Base-by-base conservation (phyloP, 2,888 invertebrate species). In the Coenonympha arcania region DNA sequence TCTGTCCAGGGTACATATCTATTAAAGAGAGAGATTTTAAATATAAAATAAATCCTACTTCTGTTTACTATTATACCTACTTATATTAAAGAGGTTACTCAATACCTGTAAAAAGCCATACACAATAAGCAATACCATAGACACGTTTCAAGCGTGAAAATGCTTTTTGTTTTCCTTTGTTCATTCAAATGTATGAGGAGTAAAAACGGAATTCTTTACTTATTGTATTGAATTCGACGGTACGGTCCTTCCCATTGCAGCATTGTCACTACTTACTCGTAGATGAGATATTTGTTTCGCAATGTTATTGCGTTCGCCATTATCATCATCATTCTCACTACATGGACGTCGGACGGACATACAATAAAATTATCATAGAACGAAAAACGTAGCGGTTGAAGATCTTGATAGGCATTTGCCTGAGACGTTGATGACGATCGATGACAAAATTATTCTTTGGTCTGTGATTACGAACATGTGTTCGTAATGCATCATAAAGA, bases 111-210 rank as follows among this genome's bases (percentile, higher is more conserved):
- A n/a, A 39, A 15, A 9, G 22, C 9, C 24, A 15, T 15, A 24
- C 22, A 39, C 37, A 39, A 22, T 24, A 39, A 15, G 9, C 24
- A 15, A 24, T 39, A 24, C 37, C 22, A 37, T 20, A 37, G 22
- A 37, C 20, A 22, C 20, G 37, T 37, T 22, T 8, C 15, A 39
- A 15, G 22, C 24, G 22, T 39, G 24, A 22, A 24, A 39, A 22
- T 24, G 24, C 39, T 22, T 39, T 15, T 37, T 37, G 37, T 37
- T 15, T 13, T 37, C 37, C 24, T 39, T 24, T 24, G 39, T n/a
- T n/a, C n/a, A n/a, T n/a, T 39, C 15, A 15, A 4, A 24, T 6
- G 22, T 8, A 11, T 3, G 6, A 20, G 20, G 19, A 19, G 36
- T 4, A 39, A 39, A 24, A 39, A 22, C 22, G 8, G 15, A 15